A percentile compares a stretch with the other conserved stretches of the same genome.
These are phyloP conservation scores for Sesia bembeciformis DNA, from an alignment of 2,888 invertebrate species.

Conservation along the genomic window DNA sequence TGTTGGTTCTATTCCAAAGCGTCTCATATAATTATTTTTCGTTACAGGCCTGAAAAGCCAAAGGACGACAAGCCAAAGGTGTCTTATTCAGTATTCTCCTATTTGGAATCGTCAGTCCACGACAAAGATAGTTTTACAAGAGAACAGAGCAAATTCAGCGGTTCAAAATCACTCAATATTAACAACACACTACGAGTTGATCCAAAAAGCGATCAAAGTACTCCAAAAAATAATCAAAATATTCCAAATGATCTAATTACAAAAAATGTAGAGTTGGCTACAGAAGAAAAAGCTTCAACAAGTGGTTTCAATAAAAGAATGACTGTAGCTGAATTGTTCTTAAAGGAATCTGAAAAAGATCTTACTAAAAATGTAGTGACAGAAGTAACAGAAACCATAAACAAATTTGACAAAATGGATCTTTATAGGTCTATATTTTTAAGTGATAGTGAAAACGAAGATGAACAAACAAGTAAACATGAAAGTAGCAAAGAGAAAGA, in stretches of 20 bases:
- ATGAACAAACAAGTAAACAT: conserved; percentile 30
- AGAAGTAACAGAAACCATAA: conserved; percentile 51
- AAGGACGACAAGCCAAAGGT: conserved; percentile 73
- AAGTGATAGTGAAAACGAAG: conserved; percentile 83
- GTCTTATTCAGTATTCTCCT: conserved; percentile 85
- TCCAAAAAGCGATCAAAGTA: neutral
- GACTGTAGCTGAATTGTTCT: conserved; percentile 61
- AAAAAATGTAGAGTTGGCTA: conserved; percentile 6
- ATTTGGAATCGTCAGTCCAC: conserved; percentile 77
- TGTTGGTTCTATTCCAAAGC: too few species aligned
- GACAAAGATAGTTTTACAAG: conserved; percentile 70
- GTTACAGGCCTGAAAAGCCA: conserved; percentile 50
- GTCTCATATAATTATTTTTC: conserved; percentile 5
- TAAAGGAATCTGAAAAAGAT: conserved; percentile 58
- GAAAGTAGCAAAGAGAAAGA: conserved; percentile 15
- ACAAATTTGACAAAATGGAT: conserved; percentile 76
- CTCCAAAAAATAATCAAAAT: neutral
- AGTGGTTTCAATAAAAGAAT: conserved; percentile 43
- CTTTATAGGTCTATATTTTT: conserved; percentile 93
- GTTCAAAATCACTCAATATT: conserved; percentile 42
- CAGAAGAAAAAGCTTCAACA: conserved; percentile 4
- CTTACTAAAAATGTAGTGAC: conserved; percentile 28
- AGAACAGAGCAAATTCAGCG: conserved; percentile 57
- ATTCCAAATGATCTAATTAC: neutral
- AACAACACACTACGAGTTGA: conserved; percentile 5